Percentiles rank a stretch among this genome's conserved stretches.
These are phyloP conservation scores for Heliangelus exortis DNA, from an alignment of 2,797 vertebrate genomes.

Conservation along the genomic window DNA sequence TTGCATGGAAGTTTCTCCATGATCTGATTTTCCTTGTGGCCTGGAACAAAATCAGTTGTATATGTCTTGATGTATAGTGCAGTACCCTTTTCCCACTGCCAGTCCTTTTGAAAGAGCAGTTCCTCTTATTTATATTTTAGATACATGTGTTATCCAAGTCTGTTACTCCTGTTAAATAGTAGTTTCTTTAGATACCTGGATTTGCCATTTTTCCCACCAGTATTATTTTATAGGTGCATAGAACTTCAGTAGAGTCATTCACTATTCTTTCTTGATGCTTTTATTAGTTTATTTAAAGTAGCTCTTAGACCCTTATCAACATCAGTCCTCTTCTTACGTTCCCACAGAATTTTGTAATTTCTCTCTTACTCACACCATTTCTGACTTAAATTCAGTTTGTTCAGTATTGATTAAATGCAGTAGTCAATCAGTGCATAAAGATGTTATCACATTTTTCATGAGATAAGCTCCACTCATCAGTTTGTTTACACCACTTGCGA, in stretches of 20 bases:
- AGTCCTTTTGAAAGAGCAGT: background rate
- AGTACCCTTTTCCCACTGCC: background rate
- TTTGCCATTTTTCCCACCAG: background rate
- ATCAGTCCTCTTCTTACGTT: background rate
- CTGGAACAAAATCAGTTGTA: background rate
- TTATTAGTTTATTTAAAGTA: background rate
- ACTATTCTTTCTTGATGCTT: background rate
- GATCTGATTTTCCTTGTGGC: background rate
- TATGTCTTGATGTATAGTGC: slow-evolving; percentile 10
- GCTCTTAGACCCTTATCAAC: background rate
- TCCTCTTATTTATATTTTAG: background rate
- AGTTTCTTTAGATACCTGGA: background rate
- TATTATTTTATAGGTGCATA: background rate
- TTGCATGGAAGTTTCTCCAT: background rate
- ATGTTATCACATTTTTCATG: background rate
- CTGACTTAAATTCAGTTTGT: background rate
- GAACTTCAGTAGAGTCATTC: background rate
- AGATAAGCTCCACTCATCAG: background rate
- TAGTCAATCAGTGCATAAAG: background rate
- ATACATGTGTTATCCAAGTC: background rate
- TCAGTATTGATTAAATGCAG: no score
- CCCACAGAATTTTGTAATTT: background rate
- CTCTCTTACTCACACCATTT: background rate
- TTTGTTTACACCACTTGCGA: background rate
- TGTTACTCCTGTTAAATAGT: slow-evolving; percentile 8